Evolutionary conservation across 2,888 invertebrate genomes (phyloP).

Genomic region (Leucoptera coffeella): DNA sequence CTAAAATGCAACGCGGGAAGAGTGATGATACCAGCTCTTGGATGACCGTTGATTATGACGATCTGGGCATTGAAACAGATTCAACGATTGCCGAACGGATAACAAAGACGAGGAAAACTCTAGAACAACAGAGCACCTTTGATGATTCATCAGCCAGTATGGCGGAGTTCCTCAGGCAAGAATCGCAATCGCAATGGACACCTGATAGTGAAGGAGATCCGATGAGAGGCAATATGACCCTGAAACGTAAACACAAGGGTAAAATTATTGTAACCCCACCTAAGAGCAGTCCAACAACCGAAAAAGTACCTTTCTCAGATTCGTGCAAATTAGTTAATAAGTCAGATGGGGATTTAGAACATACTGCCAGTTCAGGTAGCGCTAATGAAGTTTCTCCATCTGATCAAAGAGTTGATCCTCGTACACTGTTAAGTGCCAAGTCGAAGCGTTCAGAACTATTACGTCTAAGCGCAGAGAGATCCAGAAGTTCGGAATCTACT

Average conservation of each 20-base stretch:
- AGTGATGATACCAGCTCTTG: constrained; percentile 66
- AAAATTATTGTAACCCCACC: constrained; percentile 58
- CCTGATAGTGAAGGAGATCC: constrained; percentile 39
- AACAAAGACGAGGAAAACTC: constrained; percentile 14
- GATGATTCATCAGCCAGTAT: constrained; percentile 54
- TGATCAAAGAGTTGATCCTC: constrained; percentile 25
- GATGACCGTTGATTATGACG: constrained; percentile 63
- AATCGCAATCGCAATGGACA: constrained; percentile 26
- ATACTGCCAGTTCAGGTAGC: constrained; percentile 37
- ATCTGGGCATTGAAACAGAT: constrained; percentile 58
- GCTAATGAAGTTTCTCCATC: constrained; percentile 33
- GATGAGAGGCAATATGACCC: constrained; percentile 22
- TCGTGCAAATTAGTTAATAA: constrained; percentile 29
- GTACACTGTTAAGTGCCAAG: constrained; percentile 34
- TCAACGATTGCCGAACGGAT: constrained; percentile 45
- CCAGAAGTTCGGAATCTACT: constrained; percentile 70
- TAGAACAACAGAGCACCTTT: constrained; percentile 55
- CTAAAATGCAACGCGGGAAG: constrained; percentile 35
- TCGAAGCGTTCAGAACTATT: constrained; percentile 49
- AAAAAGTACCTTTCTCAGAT: constrained; percentile 45
- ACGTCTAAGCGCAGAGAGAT: constrained; percentile 67
- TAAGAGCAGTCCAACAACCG: constrained; percentile 53
- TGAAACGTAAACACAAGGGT: constrained; percentile 48
- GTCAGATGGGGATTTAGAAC: constrained; percentile 31
- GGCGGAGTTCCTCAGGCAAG: constrained; percentile 39